Evolutionary conservation across 2,113 vertebrate genomes (phyloP).

Genomic region (Mesembrinibis cayennensis): DNA sequence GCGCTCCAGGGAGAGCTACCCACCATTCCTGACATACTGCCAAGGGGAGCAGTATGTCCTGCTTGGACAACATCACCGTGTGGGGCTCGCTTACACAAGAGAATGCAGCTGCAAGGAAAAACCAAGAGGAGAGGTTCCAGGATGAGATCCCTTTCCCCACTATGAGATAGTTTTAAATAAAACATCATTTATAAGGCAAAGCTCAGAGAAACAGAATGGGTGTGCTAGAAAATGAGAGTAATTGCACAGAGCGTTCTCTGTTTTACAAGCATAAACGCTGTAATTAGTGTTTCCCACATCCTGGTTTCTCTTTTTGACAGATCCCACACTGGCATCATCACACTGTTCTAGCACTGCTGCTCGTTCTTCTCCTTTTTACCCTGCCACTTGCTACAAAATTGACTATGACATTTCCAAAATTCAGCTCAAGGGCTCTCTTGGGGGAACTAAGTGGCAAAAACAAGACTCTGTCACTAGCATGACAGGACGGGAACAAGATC

Average conservation of each 20-base stretch:
- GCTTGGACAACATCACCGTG: background rate
- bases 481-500: conserved; percentile 39
- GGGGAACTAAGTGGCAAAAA: conserved; percentile 39
- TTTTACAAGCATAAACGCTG: conserved; percentile 42
- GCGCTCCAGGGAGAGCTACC: background rate
- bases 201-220: background rate
- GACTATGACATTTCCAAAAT: conserved; percentile 48
- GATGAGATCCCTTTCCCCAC: background rate
- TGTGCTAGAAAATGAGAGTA: background rate
- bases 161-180: background rate
- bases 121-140: background rate
- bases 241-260: conserved; percentile 9
- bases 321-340: conserved; percentile 35
- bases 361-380: conserved; percentile 29
- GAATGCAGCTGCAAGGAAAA: background rate
- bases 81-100: background rate
- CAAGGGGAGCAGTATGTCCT: background rate
- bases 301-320: conserved; percentile 39
- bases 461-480: conserved; percentile 17
- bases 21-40: background rate
- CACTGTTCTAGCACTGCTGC: conserved; percentile 1
- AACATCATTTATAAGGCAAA: background rate
- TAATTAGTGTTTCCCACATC: conserved; percentile 48
- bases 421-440: conserved; percentile 48
- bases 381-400: conserved; percentile 17